Evolutionary conservation across 2,888 invertebrate genomes (phyloP).

Genomic region (Pyrgus malvae): DNA sequence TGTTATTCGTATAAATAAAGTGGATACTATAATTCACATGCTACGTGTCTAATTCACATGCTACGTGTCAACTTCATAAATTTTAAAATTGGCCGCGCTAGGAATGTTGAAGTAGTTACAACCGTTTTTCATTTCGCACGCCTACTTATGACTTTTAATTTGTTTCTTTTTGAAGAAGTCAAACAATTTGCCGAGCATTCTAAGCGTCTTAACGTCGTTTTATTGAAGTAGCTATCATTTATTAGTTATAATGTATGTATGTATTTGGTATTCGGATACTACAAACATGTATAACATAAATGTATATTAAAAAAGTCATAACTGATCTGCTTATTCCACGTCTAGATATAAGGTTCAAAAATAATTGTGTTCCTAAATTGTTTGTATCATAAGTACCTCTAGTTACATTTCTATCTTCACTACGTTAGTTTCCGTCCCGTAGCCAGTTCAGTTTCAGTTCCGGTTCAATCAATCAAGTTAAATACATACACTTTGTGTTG

Average conservation of each 20-base stretch:
- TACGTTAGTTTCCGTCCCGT: background rate
- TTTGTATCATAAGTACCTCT: background rate
- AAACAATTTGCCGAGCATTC: slow-evolving; percentile 1
- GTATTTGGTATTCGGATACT: no score
- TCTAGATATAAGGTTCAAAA: no score
- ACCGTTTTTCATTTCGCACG: background rate
- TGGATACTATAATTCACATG: no score
- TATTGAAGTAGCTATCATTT: no score
- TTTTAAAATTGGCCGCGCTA: background rate
- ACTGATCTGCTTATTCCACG: no score
- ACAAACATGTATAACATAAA: no score
- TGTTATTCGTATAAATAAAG: no score
- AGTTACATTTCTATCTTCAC: slow-evolving; percentile 1
- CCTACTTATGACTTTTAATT: background rate
- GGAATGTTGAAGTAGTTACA: background rate
- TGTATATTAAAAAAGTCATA: no score
- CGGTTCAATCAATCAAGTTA: slow-evolving; percentile 39
- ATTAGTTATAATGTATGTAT: no score
- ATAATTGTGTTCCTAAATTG: background rate
- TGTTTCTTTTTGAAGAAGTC: background rate
- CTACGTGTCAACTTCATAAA: slow-evolving; percentile 1
- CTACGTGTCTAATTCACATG: background rate
- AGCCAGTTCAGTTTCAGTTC: slow-evolving; percentile 16
- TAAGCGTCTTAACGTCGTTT: background rate
- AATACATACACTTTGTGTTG: slow-evolving; percentile 40